Evolutionary conservation across 2,113 vertebrate genomes (phyloP).

Genomic region (Sander vitreus): DNA sequence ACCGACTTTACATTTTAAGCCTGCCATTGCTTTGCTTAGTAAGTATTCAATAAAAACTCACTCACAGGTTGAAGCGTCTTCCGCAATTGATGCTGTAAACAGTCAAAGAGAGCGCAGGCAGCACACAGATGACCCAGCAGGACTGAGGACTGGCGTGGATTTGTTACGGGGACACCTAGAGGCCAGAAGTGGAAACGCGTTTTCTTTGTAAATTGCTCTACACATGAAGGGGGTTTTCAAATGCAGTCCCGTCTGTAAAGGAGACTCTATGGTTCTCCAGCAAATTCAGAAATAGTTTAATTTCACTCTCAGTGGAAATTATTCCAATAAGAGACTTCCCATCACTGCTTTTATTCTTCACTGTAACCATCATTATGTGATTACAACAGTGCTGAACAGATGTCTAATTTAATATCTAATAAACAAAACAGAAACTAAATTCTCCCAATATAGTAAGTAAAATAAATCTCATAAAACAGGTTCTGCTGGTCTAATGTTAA

Average conservation of each 20-base stretch:
- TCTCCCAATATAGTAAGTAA: background rate
- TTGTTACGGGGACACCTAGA: conserved; percentile 65
- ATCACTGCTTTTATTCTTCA: conserved; percentile 1
- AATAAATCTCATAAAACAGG: background rate
- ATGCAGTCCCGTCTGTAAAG: background rate
- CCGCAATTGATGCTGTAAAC: conserved; percentile 34
- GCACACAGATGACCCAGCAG: background rate
- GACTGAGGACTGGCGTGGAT: background rate
- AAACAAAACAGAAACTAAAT: background rate
- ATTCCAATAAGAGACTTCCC: conserved; percentile 4
- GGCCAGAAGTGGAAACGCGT: conserved; percentile 35
- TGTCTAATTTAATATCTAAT: background rate
- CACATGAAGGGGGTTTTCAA: background rate
- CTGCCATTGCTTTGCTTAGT: background rate
- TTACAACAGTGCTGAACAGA: conserved; percentile 13
- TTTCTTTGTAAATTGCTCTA: background rate
- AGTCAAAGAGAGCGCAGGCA: conserved; percentile 46
- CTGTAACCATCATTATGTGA: background rate
- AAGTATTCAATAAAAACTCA: conserved; percentile 54
- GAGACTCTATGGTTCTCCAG: background rate
- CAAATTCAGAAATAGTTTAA: conserved; percentile 6
- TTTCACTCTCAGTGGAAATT: conserved; percentile 4
- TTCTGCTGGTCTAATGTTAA: background rate
- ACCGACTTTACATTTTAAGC: background rate
- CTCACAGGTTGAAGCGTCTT: conserved; percentile 47